Percentiles rank a stretch among this genome's conserved stretches.
Conservation (phyloP, 2,797 vertebrate genomes). For the Picus viridis region DNA sequence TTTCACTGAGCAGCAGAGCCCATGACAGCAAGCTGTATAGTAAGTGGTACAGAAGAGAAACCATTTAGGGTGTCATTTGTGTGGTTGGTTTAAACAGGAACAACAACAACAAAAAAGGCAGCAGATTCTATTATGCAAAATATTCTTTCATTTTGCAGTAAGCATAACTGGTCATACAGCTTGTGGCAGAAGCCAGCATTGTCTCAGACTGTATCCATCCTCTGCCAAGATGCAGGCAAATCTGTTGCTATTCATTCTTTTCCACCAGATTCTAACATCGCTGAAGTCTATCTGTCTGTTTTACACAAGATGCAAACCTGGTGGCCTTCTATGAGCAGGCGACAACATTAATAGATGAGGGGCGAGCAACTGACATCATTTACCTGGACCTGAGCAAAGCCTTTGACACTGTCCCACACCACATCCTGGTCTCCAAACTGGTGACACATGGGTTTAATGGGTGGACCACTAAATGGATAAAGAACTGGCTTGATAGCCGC, state of each 20-base stretch:
- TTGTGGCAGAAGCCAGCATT: not conserved
- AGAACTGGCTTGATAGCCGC: too few species aligned
- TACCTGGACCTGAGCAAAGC: too few species aligned
- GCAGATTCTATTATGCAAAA: slow-evolving; percentile 15
- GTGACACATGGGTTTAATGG: too few species aligned
- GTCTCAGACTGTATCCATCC: not conserved
- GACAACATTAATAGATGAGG: too few species aligned
- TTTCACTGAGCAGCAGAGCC: not conserved
- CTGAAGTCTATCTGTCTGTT: not conserved
- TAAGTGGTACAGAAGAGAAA: not conserved
- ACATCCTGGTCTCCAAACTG: too few species aligned
- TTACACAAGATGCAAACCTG: not conserved
- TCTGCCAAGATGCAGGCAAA: slow-evolving; percentile 28
- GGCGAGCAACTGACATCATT: too few species aligned
- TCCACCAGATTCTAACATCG: not conserved
- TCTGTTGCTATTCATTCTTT: slow-evolving; percentile 2
- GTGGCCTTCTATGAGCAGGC: too few species aligned
- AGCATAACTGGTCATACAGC: not conserved
- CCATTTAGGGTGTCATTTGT: not conserved
- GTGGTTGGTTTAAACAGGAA: not conserved
- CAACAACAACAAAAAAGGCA: not conserved
- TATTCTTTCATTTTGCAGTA: slow-evolving; percentile 6
- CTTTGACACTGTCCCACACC: too few species aligned
- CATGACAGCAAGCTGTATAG: not conserved
- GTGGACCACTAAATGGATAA: too few species aligned